Base-by-base conservation (phyloP, 2,797 vertebrate genomes). In the Luscinia megarhynchos region DNA sequence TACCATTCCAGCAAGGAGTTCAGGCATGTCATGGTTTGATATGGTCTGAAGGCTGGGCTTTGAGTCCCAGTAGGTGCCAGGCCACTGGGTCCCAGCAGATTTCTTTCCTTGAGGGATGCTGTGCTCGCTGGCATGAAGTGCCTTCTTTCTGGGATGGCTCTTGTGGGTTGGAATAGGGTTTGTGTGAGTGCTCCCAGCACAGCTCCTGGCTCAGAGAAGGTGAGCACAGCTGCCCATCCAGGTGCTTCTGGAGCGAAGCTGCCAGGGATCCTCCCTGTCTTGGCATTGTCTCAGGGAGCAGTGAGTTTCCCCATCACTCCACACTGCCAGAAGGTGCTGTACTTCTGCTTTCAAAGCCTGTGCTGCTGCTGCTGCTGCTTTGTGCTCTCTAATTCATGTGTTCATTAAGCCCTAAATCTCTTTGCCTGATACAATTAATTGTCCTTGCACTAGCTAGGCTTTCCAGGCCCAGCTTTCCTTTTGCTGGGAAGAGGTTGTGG, bases 251-350 rank as follows among this genome's bases (percentile, higher is more conserved):
- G 43, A 45, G 43, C 20, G 3, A 45, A 21, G 43, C 66, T 76
- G 32, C 30, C 29, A 58, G 43, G 26, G 38, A 3, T 18, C 14
- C 34, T 80, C 32, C 3, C 83, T 78, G 54, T 54, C 16, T 53
- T 20, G 22, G 29, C 9, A 3, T 0, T 34, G 41, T 20, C 67
- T 36, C 11, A 13, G 38, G 3, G 53, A 20, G 16, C 1, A 2
- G n/a, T 6, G 16, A 73, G 43, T 12, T 70, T 66, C 20, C 29
- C 45, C 18, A 7, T 61, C 2, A 2, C 40, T 67, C 34, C 43
- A 34, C 21, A 10, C 20, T 38, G 41, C 21, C 51, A 75, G 40
- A 21, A 40, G 15, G 10, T 62, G 51, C 70, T 72, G 59, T n/a
- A 5, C 27, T 48, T 78, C 58, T 89, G 43, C 15, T 63, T 88